Conservation (phyloP, 2,113 vertebrate genomes). For the Daphoenositta chrysoptera region DNA sequence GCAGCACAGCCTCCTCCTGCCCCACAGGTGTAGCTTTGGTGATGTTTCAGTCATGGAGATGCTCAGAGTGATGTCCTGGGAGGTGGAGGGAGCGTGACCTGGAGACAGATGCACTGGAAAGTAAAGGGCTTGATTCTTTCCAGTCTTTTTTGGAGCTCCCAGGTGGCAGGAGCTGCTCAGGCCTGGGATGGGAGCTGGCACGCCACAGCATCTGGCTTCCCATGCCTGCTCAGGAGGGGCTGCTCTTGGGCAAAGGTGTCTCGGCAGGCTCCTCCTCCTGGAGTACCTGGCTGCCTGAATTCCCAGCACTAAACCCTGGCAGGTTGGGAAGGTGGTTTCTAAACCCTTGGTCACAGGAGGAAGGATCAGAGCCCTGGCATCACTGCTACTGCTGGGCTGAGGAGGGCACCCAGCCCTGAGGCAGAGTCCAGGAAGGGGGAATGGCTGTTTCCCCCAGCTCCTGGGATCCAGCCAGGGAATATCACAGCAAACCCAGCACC, state of each 20-base stretch:
- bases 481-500: neutral
- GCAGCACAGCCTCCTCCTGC: neutral
- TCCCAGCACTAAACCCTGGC: neutral
- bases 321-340: neutral
- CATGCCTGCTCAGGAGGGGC: neutral
- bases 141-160: neutral
- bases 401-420: neutral
- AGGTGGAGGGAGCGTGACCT: neutral
- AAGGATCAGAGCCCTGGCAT: neutral
- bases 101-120: neutral
- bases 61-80: neutral
- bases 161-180: neutral
- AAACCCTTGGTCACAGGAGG: neutral
- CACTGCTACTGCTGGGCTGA: neutral
- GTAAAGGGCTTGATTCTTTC: neutral
- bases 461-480: neutral
- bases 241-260: neutral
- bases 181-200: neutral
- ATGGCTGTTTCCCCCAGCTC: neutral
- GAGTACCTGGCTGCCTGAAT: neutral
- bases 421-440: neutral
- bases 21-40: neutral
- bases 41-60: neutral
- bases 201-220: fast-evolving
- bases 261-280: neutral